A percentile compares a stretch with the other conserved stretches of the same genome.
These are phyloP conservation scores for Lampris megalopsis DNA, from an alignment of 2,113 vertebrate species.

Conservation along the genomic window DNA sequence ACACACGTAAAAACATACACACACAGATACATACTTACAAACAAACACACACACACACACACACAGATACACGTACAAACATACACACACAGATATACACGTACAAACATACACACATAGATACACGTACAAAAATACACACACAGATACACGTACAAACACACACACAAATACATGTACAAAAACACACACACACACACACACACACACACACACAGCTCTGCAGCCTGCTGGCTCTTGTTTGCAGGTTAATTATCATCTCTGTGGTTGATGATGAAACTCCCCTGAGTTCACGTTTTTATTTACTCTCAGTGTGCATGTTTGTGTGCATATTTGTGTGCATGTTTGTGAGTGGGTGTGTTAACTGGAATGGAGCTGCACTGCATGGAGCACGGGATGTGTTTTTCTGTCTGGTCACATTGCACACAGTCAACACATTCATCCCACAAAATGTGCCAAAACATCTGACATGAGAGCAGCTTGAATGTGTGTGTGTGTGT, in stretches of 20 bases:
- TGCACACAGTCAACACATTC: constrained; percentile 46
- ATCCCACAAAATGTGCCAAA: constrained; percentile 37
- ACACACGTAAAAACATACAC: constrained; percentile 4
- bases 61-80: constrained; percentile 3
- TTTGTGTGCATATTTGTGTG: constrained; percentile 22
- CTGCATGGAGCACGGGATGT: constrained; percentile 20
- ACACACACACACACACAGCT: constrained; percentile 11
- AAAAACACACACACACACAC: not conserved
- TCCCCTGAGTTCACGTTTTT: constrained; percentile 24
- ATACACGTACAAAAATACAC: constrained; percentile 5
- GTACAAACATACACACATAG: constrained; percentile 4
- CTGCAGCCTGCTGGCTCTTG: constrained; percentile 53
- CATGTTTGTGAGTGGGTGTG: constrained; percentile 12
- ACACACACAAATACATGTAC: not conserved
- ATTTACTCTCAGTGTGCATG: constrained; percentile 16
- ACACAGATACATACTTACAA: constrained; percentile 8
- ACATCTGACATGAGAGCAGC: not conserved
- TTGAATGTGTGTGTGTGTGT: not conserved
- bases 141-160: constrained; percentile 6
- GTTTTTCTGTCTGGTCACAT: constrained; percentile 19
- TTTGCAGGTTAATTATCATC: constrained; percentile 58
- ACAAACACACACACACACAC: constrained; percentile 11
- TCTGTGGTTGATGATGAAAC: constrained; percentile 41
- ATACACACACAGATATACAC: constrained; percentile 9
- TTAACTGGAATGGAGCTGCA: not conserved